Percentiles rank a stretch among this genome's conserved stretches.
Evolutionary conservation across 2,797 vertebrate species (phyloP).

Genomic region (Enteromius anoplus): DNA sequence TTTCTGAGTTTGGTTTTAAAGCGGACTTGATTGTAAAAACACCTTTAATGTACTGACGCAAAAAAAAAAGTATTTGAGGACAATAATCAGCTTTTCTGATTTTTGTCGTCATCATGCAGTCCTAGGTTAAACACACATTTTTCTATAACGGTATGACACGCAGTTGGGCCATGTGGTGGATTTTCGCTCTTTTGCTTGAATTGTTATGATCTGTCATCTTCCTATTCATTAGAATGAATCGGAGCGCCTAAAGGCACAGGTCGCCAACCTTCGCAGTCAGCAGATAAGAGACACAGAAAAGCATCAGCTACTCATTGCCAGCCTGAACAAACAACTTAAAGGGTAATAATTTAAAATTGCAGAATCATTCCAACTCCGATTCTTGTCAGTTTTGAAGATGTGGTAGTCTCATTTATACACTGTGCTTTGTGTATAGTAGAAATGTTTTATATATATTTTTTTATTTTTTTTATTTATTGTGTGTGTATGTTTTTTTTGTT

Average conservation of each 20-base stretch:
- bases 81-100: not conserved
- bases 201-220: slow-evolving; percentile 18
- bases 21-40: not conserved
- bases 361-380: not conserved
- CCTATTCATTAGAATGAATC: slow-evolving; percentile 79
- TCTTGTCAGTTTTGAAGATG: not conserved
- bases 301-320: slow-evolving; percentile 81
- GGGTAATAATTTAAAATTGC: slow-evolving; percentile 71
- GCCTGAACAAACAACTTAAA: slow-evolving; percentile 86
- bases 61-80: not conserved
- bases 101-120: slow-evolving; percentile 2
- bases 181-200: slow-evolving; percentile 1
- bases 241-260: slow-evolving; percentile 84
- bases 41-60: not conserved
- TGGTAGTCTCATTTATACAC: not conserved
- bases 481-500: too few species aligned
- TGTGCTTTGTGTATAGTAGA: not conserved
- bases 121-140: slow-evolving; percentile 9
- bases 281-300: slow-evolving; percentile 85
- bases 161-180: slow-evolving; percentile 1
- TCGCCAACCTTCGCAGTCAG: slow-evolving; percentile 78
- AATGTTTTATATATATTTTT: too few species aligned
- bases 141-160: not conserved
- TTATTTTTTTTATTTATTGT: not conserved
- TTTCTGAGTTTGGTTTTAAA: not conserved